A percentile compares a stretch with the other conserved stretches of the same genome.
Conservation (phyloP, 2,888 invertebrate genomes). For the Hirtodrosophila confusa region DNA sequence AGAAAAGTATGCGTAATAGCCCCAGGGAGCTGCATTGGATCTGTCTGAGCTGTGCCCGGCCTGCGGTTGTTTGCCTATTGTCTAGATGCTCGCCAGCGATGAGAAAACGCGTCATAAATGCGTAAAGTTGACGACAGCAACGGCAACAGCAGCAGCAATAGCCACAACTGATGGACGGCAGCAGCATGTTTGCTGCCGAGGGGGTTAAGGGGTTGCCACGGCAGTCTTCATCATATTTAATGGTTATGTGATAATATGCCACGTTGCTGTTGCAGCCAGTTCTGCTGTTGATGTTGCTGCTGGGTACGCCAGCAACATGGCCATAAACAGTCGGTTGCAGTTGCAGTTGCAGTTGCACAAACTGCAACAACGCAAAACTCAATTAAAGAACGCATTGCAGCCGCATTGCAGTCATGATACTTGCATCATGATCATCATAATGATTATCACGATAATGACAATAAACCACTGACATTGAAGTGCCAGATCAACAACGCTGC, state of each 20-base stretch:
- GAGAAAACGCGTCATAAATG: slow-evolving; percentile 82
- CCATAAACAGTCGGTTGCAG: slow-evolving; percentile 71
- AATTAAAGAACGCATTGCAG: slow-evolving; percentile 79
- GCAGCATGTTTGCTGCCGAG: slow-evolving; percentile 14
- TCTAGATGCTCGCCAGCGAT: slow-evolving; percentile 60
- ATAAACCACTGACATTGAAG: slow-evolving; percentile 78
- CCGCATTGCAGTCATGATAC: slow-evolving; percentile 68
- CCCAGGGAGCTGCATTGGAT: slow-evolving; percentile 64
- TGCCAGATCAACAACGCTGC: slow-evolving; percentile 73
- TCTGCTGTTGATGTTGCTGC: slow-evolving; percentile 14
- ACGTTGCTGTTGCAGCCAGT: slow-evolving; percentile 56
- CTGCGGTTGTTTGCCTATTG: slow-evolving; percentile 69
- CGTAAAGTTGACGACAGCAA: slow-evolving; percentile 73
- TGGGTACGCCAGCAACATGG: slow-evolving; percentile 58
- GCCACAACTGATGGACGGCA: slow-evolving; percentile 22
- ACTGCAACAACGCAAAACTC: slow-evolving; percentile 73
- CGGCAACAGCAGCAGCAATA: slow-evolving; percentile 11
- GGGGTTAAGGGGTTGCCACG: slow-evolving; percentile 37
- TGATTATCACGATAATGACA: slow-evolving; percentile 44
- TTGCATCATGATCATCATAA: slow-evolving; percentile 41
- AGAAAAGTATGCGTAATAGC: slow-evolving; percentile 80
- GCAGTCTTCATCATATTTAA: slow-evolving; percentile 79
- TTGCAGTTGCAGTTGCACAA: slow-evolving; percentile 59
- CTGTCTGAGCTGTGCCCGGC: slow-evolving; percentile 33
- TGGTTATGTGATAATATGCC: slow-evolving; percentile 80